Conservation (phyloP, 2,113 vertebrate species). For the Lampris incognitus region DNA sequence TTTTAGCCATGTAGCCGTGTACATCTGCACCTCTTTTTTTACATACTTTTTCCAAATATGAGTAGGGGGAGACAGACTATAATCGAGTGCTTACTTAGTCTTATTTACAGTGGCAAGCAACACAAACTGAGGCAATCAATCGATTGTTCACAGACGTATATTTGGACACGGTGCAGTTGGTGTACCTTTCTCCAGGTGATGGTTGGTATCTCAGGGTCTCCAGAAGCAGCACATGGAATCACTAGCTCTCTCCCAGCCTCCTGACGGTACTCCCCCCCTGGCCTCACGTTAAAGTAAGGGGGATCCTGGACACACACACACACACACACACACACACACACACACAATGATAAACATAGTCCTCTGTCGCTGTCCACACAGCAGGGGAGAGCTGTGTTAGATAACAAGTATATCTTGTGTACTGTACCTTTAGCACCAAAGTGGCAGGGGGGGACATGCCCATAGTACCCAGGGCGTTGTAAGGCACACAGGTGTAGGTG, state of each 20-base stretch:
- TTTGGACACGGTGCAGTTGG: not conserved
- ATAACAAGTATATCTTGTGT: not conserved
- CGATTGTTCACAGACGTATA: not conserved
- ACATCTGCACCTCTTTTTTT: no score
- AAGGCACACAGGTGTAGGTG: slow-evolving; percentile 99
- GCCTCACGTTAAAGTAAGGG: slow-evolving; percentile 99
- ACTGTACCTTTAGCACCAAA: slow-evolving; percentile 97
- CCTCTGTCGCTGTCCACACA: not conserved
- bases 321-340: slow-evolving; percentile 14
- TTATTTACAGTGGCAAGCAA: no score
- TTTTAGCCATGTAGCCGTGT: no score
- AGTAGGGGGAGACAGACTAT: no score
- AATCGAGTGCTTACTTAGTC: no score
- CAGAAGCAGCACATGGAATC: slow-evolving; percentile 97
- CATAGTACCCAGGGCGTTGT: slow-evolving; percentile 99
- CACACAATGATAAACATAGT: not conserved
- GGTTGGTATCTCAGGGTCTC: slow-evolving; percentile 95
- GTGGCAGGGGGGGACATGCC: slow-evolving; percentile 97
- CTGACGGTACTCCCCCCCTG: slow-evolving; percentile 99
- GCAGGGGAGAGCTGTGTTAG: not conserved
- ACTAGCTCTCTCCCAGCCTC: slow-evolving; percentile 98
- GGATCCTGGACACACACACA: slow-evolving; percentile 86
- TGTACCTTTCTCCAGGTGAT: slow-evolving; percentile 98
- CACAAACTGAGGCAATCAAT: no score
- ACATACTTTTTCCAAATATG: no score